Evolutionary conservation across 2,888 invertebrate genomes (phyloP).

Genomic region (Ophion slaviceki): DNA sequence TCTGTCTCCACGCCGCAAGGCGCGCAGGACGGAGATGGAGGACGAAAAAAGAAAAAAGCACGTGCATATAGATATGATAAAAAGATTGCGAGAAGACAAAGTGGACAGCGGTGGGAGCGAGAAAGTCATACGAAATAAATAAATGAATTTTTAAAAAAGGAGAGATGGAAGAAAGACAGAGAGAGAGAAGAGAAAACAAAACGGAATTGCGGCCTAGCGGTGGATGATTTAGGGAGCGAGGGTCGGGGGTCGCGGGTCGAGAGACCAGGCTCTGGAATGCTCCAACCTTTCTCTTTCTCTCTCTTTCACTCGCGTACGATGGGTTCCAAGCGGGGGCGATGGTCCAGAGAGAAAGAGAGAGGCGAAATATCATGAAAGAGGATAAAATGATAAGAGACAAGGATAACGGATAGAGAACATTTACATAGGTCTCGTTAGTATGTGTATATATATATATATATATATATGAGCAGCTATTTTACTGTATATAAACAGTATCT

Average conservation of each 20-base stretch:
- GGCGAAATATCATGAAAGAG: slow-evolving; percentile 48
- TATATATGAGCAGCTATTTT: slow-evolving; percentile 48
- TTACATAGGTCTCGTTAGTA: slow-evolving; percentile 82
- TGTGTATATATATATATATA: neutral
- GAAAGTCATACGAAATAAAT: slow-evolving; percentile 57
- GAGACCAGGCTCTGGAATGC: slow-evolving; percentile 81
- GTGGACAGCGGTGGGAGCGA: slow-evolving; percentile 54
- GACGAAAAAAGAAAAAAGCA: slow-evolving; percentile 54
- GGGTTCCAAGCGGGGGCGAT: slow-evolving; percentile 47
- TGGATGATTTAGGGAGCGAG: slow-evolving; percentile 84
- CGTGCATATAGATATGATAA: slow-evolving; percentile 38
- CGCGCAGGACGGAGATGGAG: slow-evolving; percentile 39
- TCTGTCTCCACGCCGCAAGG: slow-evolving; percentile 43
- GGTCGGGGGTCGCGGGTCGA: slow-evolving; percentile 83
- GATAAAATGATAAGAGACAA: slow-evolving; percentile 81
- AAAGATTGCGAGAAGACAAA: slow-evolving; percentile 52
- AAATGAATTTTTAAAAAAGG: slow-evolving; percentile 55
- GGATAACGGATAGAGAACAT: slow-evolving; percentile 81
- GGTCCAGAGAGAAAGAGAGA: slow-evolving; percentile 46
- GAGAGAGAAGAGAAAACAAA: slow-evolving; percentile 80
- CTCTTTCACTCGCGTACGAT: slow-evolving; percentile 48
- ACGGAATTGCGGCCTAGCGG: slow-evolving; percentile 82
- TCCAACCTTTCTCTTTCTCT: slow-evolving; percentile 71
- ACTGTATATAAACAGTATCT: slow-evolving; percentile 31
- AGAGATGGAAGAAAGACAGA: slow-evolving; percentile 51